Conservation (phyloP, 2,797 vertebrate genomes). For the Microhierax caerulescens region DNA sequence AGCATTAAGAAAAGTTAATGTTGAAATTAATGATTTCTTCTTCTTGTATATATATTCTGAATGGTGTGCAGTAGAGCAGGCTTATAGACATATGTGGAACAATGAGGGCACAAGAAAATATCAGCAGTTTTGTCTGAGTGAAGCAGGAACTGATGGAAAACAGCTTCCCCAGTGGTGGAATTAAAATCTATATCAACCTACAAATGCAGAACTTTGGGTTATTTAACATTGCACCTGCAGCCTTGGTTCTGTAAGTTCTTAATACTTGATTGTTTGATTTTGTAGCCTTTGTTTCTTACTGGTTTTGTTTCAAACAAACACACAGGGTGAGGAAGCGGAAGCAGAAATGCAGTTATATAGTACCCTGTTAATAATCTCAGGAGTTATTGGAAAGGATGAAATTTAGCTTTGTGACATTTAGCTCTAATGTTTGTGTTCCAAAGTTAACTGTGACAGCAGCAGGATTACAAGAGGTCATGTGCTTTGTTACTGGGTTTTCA, state of each 20-base stretch:
- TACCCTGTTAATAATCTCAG: neutral
- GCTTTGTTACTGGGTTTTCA: neutral
- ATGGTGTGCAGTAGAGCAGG: neutral
- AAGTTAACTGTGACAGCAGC: neutral
- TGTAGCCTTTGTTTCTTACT: neutral
- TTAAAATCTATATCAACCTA: neutral
- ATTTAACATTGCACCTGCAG: neutral
- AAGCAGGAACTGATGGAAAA: neutral
- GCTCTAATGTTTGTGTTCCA: neutral
- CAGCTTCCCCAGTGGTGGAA: neutral
- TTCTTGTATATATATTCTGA: neutral
- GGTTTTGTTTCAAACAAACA: neutral
- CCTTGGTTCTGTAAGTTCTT: neutral
- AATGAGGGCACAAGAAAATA: neutral
- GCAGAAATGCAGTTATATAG: neutral
- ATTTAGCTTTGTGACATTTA: neutral
- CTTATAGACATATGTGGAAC: neutral
- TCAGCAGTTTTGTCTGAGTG: neutral
- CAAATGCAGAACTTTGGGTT: neutral
- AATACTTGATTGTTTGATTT: neutral
- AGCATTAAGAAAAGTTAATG: neutral
- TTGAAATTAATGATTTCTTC: neutral
- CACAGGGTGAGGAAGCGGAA: neutral
- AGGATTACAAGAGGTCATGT: neutral
- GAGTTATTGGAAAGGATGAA: neutral